Evolutionary conservation across 2,113 vertebrate species (phyloP).

Genomic region (Coptodon rendalli): DNA sequence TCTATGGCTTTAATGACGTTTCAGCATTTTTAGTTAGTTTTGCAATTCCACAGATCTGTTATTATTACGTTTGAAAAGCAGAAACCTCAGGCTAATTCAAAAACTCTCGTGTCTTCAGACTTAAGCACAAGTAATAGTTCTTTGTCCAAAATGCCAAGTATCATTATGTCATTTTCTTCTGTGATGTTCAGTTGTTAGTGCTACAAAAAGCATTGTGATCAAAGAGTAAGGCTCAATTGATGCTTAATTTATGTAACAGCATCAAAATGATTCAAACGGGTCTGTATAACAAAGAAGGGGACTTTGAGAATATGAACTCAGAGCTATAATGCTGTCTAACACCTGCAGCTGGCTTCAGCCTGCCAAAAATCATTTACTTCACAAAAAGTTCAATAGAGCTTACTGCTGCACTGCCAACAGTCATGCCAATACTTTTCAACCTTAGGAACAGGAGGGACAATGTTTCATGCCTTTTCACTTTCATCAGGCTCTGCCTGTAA

Average conservation of each 20-base stretch:
- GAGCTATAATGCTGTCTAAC: background rate
- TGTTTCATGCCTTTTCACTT: background rate
- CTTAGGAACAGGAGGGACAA: background rate
- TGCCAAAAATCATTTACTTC: constrained; percentile 4
- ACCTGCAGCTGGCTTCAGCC: background rate
- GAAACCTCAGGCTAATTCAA: background rate
- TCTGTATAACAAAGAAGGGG: background rate
- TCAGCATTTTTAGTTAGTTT: background rate
- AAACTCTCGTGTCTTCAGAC: background rate
- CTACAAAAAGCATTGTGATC: background rate
- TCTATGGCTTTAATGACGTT: background rate
- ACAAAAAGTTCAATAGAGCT: background rate
- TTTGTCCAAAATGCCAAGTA: background rate
- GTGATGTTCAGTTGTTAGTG: background rate
- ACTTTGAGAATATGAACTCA: background rate
- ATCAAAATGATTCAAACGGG: background rate
- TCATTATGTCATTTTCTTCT: background rate
- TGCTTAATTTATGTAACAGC: background rate
- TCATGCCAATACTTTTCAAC: background rate
- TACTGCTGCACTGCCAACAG: background rate
- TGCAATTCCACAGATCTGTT: background rate
- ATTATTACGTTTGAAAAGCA: background rate
- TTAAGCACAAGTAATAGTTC: background rate
- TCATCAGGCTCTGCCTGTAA: background rate
- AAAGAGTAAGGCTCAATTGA: background rate